Percentiles rank a stretch among this genome's conserved stretches.
These are phyloP conservation scores for Enhydra lutris DNA, from an alignment of 2,113 vertebrate species.

Conservation along the genomic window DNA sequence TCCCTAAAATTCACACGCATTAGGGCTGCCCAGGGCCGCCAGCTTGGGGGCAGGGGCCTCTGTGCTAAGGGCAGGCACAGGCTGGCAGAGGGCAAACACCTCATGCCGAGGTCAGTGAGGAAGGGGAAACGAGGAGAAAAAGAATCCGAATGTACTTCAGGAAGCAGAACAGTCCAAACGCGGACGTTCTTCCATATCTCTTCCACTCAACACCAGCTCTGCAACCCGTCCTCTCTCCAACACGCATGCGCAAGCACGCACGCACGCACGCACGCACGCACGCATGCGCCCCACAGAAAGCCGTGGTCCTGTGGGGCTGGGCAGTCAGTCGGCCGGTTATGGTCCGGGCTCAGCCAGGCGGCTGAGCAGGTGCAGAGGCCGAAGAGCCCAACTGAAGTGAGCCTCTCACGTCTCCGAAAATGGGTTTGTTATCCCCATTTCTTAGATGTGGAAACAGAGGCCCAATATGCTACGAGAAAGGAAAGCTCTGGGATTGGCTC, in stretches of 20 bases:
- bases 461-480: not conserved
- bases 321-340: not conserved
- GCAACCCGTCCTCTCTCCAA: rapidly evolving
- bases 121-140: not conserved
- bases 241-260: not conserved
- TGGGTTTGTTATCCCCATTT: not conserved
- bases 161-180: rapidly evolving
- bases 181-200: no score
- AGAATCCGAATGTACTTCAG: rapidly evolving
- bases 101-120: not conserved
- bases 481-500: not conserved
- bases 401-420: not conserved
- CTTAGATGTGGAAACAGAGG: not conserved
- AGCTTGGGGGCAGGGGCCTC: no score
- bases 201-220: not conserved
- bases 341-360: rapidly evolving
- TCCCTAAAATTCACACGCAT: not conserved
- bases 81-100: not conserved
- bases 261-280: no score
- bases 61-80: rapidly evolving
- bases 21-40: rapidly evolving
- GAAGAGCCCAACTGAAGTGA: not conserved
- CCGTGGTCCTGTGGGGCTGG: rapidly evolving
- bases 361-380: not conserved
- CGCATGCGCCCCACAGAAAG: not conserved